Percentiles rank a stretch among this genome's conserved stretches.
Conservation (phyloP, 1,140 invertebrate genomes). For the Euura lappo region DNA sequence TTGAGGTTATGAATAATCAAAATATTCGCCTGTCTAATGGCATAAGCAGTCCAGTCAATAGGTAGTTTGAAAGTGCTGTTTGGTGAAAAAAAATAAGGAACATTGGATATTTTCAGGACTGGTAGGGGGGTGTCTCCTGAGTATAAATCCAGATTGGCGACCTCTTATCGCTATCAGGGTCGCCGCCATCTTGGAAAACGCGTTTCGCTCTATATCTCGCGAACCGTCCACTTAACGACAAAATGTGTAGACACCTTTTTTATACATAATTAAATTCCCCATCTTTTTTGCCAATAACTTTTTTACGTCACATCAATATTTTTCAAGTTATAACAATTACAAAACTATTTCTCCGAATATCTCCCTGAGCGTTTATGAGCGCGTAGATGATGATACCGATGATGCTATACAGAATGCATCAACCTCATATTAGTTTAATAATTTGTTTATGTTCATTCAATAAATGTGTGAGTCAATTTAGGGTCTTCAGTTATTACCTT, state of each 20-base stretch:
- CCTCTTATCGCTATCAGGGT: not conserved
- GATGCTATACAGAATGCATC: too few relatives aligned
- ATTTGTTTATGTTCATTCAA: too few relatives aligned
- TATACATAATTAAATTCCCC: not conserved
- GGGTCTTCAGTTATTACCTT: too few relatives aligned
- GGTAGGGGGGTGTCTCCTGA: constrained; percentile 8
- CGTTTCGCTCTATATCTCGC: not conserved
- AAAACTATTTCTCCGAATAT: not conserved
- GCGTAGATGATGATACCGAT: too few relatives aligned
- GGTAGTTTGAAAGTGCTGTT: constrained; percentile 1
- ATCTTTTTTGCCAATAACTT: not conserved
- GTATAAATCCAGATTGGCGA: not conserved
- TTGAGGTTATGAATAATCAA: too few relatives aligned
- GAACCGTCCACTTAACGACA: not conserved
- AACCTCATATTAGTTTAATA: too few relatives aligned
- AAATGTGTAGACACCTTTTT: not conserved
- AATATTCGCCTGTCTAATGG: too few relatives aligned
- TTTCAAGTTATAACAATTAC: not conserved
- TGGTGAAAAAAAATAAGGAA: not conserved
- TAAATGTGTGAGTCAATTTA: too few relatives aligned
- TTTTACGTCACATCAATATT: not conserved
- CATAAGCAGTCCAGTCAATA: too few relatives aligned
- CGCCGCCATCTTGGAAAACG: not conserved
- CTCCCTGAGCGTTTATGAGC: not conserved
- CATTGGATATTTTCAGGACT: too few relatives aligned